These are phyloP conservation scores for Matsumurasca onukii DNA, from an alignment of 1,140 invertebrate genomes.

Conservation along the genomic window DNA sequence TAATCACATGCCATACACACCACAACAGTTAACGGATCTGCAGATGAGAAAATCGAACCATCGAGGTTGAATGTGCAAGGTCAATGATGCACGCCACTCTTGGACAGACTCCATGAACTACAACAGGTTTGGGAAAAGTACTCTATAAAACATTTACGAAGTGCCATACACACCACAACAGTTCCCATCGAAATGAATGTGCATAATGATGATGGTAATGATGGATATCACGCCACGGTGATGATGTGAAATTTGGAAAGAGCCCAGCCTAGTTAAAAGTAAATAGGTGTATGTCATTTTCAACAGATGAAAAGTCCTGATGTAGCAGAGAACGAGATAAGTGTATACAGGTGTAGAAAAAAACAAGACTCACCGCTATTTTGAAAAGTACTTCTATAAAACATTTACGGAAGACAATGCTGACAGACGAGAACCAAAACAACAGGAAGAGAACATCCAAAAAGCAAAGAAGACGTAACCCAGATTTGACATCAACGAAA, in stretches of 20 bases:
- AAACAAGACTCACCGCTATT: background rate
- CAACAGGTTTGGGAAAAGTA: conserved; percentile 42
- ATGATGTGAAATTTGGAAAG: conserved; percentile 3
- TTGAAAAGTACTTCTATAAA: background rate
- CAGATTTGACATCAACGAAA: background rate
- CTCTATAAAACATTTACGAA: conserved; percentile 25
- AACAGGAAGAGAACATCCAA: conserved; percentile 5
- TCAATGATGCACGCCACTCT: conserved; percentile 34
- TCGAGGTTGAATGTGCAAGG: conserved; percentile 44
- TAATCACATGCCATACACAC: conserved; percentile 43
- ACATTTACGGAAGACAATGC: no score
- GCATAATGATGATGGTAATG: conserved; percentile 37
- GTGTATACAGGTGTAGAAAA: background rate
- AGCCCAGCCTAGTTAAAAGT: background rate
- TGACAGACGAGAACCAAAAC: conserved; percentile 1
- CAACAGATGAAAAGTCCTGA: background rate
- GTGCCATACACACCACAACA: conserved; percentile 37
- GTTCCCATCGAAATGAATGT: conserved; percentile 38
- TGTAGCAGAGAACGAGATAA: background rate
- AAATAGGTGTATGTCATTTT: background rate
- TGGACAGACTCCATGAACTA: conserved; percentile 38
- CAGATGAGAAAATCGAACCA: conserved; percentile 48
- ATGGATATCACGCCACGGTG: background rate
- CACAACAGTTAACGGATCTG: conserved; percentile 48
- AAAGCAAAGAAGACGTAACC: background rate